A percentile compares a stretch with the other conserved stretches of the same genome.
Conservation (phyloP, 2,797 vertebrate species). For the Cynodonichthys magdalenae region DNA sequence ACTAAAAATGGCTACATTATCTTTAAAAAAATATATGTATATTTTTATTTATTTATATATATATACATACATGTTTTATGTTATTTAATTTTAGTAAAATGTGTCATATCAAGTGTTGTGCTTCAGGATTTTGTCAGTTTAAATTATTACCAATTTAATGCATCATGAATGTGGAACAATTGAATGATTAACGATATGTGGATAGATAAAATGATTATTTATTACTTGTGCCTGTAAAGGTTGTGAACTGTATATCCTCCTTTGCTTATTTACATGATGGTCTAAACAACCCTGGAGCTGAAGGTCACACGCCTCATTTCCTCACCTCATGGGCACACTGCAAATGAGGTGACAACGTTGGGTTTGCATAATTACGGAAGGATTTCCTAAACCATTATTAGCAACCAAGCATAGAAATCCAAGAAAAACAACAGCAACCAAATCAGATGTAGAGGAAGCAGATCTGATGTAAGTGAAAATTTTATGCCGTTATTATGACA, state of each 20-base stretch:
- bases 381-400: slow-evolving; percentile 11
- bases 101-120: no score
- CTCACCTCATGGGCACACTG: slow-evolving; percentile 25
- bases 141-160: no score
- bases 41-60: no score
- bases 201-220: neutral
- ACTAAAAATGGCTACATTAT: no score
- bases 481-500: no score
- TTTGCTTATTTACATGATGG: slow-evolving; percentile 29
- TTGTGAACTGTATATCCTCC: slow-evolving; percentile 8
- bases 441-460: neutral
- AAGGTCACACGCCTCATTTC: slow-evolving; percentile 41
- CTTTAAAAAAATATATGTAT: no score
- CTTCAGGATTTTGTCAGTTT: neutral
- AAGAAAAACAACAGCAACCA: neutral
- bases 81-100: no score
- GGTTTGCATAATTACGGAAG: slow-evolving; percentile 40
- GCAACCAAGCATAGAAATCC: slow-evolving; percentile 2
- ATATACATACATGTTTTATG: no score
- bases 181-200: neutral
- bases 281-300: slow-evolving; percentile 15
- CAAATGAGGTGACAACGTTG: slow-evolving; percentile 9
- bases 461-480: neutral
- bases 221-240: no score
- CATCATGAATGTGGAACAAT: no score